These are phyloP conservation scores for Chascanopsetta lugubris DNA, from an alignment of 2,113 vertebrate species.

Conservation along the genomic window DNA sequence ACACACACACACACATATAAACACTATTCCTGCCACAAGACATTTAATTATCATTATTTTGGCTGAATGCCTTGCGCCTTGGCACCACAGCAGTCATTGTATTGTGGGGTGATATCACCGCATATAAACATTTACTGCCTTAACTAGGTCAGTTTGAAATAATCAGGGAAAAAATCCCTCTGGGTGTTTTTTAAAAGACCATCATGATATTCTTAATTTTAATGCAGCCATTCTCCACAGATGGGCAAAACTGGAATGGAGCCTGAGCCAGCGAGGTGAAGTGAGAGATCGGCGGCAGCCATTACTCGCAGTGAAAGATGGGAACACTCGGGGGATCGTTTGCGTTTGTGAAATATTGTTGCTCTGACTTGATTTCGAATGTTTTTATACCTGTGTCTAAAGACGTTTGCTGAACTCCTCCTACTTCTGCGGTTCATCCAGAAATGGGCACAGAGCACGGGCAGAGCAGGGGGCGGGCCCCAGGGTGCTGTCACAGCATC, in stretches of 20 bases:
- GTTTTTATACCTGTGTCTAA: neutral
- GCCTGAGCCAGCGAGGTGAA: neutral
- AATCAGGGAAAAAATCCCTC: constrained; percentile 33
- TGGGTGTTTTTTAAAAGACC: constrained; percentile 9
- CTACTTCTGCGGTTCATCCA: too few relatives aligned
- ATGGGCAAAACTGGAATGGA: neutral
- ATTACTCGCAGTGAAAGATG: neutral
- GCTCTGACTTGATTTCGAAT: neutral
- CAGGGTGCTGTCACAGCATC: too few relatives aligned
- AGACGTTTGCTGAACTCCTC: too few relatives aligned
- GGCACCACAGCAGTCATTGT: constrained; percentile 26
- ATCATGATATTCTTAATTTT: constrained; percentile 42
- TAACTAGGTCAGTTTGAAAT: constrained; percentile 61
- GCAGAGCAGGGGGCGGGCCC: too few relatives aligned
- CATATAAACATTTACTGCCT: constrained; percentile 38
- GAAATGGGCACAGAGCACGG: too few relatives aligned
- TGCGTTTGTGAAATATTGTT: too few relatives aligned
- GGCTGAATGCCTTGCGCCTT: constrained; percentile 4
- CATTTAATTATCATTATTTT: constrained; percentile 15
- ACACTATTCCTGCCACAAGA: constrained; percentile 9
- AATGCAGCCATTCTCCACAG: constrained; percentile 19
- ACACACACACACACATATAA: too few relatives aligned
- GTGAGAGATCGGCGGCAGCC: neutral
- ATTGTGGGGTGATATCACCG: constrained; percentile 27
- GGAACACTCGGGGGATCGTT: neutral